Evolutionary conservation across 2,888 invertebrate species (phyloP), one percentile per base, ranked within the genome.

Genomic region (Drosophila paramelanica): DNA sequence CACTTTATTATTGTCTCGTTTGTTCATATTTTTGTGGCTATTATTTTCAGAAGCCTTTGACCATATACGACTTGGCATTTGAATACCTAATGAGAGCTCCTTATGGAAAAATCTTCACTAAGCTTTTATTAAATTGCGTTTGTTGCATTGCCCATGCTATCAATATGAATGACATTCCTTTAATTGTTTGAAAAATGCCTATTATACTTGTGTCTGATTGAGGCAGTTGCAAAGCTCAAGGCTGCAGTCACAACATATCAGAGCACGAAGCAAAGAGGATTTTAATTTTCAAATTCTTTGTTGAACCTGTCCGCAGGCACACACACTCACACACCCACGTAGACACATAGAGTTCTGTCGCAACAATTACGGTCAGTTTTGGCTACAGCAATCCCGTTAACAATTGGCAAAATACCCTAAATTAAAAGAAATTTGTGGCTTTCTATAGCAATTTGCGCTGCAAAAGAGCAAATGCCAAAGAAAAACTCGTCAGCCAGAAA

Each of bases 371-470:
- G 58, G 5, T 17, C 36, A 41, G 38, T 38, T 49, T 43, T 39
- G 43, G 47, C 25, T 25, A 11, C 50, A 56, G 49, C 20, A 77
- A 77, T 77, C 61, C 57, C 47, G 67, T 58, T 64, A 77, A 55
- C 73, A 71, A 80, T 80, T 75, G 57, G 58, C 39, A 52, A 60
- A 73, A 67, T 66, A 55, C 53, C 62, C 45, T 53, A 84, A 81
- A 73, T 75, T 53, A 69, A 74, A 60, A 67, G 61, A 81, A 69
- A 61, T 70, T 79, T 74, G 67, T 57, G 68, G 77, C 57, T 72
- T 81, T 81, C 42, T 55, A 56, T 46, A 23, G 46, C 56, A 61
- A 65, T 67, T 71, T 65, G 60, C 39, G n/a, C 31, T 51, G 47
- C 52, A 60, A 53, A 42, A 51, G 41, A 33, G 17, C 42, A 58